Evolutionary conservation across 2,113 vertebrate species (phyloP).

Genomic region (Prionailurus bengalensis): DNA sequence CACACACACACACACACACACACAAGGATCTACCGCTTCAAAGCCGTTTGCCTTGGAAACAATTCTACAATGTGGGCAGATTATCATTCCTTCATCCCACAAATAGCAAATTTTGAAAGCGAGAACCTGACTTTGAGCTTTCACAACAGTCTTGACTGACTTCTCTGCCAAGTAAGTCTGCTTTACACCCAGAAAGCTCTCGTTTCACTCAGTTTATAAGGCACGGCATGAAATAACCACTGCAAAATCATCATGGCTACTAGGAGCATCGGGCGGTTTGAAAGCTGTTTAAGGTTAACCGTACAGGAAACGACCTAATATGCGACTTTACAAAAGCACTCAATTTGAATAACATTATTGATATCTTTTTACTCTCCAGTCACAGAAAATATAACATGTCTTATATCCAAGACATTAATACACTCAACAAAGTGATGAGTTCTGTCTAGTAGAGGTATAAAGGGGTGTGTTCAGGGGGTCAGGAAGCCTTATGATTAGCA

Average conservation of each 20-base stretch:
- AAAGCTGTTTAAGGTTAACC: conserved; percentile 36
- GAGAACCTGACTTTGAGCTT: neutral
- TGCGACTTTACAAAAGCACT: neutral
- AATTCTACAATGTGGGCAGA: neutral
- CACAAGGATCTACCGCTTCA: neutral
- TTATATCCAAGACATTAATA: neutral
- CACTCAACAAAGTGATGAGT: no score
- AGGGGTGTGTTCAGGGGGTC: neutral
- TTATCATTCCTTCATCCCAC: conserved; percentile 35
- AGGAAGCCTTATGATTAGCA: neutral
- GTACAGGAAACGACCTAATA: neutral
- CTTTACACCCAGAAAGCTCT: neutral
- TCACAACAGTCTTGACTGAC: neutral
- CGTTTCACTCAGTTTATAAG: neutral
- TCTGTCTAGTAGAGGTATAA: neutral
- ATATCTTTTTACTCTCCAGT: neutral
- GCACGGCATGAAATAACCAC: neutral
- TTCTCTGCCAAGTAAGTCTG: neutral
- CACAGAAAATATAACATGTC: neutral
- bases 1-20: neutral
- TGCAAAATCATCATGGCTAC: accelerated
- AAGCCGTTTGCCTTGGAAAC: conserved; percentile 7
- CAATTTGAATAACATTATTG: neutral
- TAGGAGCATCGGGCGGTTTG: neutral
- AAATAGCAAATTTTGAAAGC: neutral